Evolutionary conservation across 2,888 invertebrate genomes (phyloP).

Genomic region (Philereme transversata): DNA sequence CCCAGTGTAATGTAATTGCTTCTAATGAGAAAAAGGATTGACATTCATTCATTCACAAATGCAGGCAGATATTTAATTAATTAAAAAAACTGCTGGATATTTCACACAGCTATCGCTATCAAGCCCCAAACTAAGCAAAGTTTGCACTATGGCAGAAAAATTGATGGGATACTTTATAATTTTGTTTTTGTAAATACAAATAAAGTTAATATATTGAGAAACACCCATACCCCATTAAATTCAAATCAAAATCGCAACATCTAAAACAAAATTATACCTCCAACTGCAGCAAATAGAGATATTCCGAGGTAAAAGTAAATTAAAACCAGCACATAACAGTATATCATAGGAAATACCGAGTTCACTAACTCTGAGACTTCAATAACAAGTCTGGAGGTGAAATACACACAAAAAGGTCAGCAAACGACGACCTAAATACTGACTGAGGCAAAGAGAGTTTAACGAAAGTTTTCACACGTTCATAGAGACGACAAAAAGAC

Average conservation of each 20-base stretch:
- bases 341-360: constrained; percentile 48
- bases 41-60: too few relatives aligned
- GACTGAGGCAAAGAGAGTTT: constrained; percentile 35
- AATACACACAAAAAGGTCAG: constrained; percentile 62
- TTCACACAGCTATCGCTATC: too few relatives aligned
- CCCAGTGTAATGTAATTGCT: too few relatives aligned
- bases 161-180: too few relatives aligned
- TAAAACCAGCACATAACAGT: constrained; percentile 36
- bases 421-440: constrained; percentile 68
- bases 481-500: constrained; percentile 6
- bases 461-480: constrained; percentile 2
- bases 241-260: background rate
- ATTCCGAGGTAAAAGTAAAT: constrained; percentile 31
- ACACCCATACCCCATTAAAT: too few relatives aligned
- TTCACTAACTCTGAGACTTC: constrained; percentile 46
- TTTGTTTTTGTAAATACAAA: too few relatives aligned
- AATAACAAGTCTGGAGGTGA: constrained; percentile 60
- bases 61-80: too few relatives aligned
- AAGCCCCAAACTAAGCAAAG: too few relatives aligned
- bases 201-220: too few relatives aligned
- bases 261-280: background rate
- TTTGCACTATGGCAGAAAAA: too few relatives aligned
- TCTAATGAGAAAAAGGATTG: too few relatives aligned
- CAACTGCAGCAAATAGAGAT: constrained; percentile 12
- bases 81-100: too few relatives aligned